Percentiles rank a stretch among this genome's conserved stretches.
Conservation (phyloP, 2,888 invertebrate species). For the Lepidochitona cinerea region DNA sequence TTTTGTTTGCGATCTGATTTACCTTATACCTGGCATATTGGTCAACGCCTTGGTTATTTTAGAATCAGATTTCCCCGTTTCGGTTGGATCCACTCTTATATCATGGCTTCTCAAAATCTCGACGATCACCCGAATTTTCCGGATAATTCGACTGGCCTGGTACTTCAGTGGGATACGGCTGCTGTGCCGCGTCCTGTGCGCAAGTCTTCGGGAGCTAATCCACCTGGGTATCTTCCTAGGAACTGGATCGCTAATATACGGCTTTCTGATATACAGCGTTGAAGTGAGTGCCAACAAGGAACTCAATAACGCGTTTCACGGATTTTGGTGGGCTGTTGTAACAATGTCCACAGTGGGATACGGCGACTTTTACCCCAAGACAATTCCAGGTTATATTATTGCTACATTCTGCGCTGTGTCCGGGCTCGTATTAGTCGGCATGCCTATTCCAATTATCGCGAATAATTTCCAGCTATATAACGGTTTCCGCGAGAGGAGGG, state of each 20-base stretch:
- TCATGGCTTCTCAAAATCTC: constrained; percentile 45
- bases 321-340: constrained; percentile 58
- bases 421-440: constrained; percentile 61
- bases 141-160: constrained; percentile 69
- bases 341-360: constrained; percentile 48
- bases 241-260: constrained; percentile 47
- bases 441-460: constrained; percentile 65
- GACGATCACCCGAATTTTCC: constrained; percentile 64
- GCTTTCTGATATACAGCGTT: constrained; percentile 39
- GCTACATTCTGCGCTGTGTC: constrained; percentile 56
- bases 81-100: neutral
- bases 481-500: constrained; percentile 31
- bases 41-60: neutral
- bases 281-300: constrained; percentile 37
- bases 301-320: constrained; percentile 61
- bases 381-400: constrained; percentile 52
- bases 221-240: constrained; percentile 44
- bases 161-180: constrained; percentile 68
- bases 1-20: neutral
- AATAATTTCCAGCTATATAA: constrained; percentile 64
- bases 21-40: neutral
- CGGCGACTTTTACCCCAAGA: constrained; percentile 55
- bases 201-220: constrained; percentile 52
- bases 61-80: neutral
- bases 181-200: constrained; percentile 63